phyloP scores from a whole-genome alignment of 2,888 invertebrate species.

The Coenonympha arcania region DNA sequence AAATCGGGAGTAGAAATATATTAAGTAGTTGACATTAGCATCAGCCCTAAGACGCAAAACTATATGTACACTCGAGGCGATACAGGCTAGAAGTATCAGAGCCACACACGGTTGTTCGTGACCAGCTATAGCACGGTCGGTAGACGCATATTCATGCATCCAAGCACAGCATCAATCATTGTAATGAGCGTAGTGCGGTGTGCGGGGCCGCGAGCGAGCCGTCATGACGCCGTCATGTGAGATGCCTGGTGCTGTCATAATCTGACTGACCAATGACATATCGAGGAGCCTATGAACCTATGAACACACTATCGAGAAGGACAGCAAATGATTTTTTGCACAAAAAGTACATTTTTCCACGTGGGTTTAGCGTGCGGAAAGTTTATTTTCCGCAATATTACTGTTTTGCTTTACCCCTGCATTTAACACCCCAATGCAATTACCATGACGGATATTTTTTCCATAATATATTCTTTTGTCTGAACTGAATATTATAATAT shows the following conservation, averaged over 20 bases:
- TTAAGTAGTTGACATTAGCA: too few relatives aligned
- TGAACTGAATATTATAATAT: too few relatives aligned
- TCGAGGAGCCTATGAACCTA: slow-evolving; percentile 4
- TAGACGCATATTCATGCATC: slow-evolving; percentile 55
- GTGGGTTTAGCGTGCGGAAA: too few relatives aligned
- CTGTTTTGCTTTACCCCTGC: too few relatives aligned
- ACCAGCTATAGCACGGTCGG: slow-evolving; percentile 44
- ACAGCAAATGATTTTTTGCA: too few relatives aligned
- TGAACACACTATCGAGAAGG: too few relatives aligned
- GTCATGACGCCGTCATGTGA: slow-evolving; percentile 43
- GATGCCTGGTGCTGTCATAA: slow-evolving; percentile 41
- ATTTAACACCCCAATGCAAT: too few relatives aligned
- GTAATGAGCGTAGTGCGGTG: slow-evolving; percentile 60
- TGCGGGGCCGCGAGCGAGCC: slow-evolving; percentile 36
- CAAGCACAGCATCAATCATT: slow-evolving; percentile 70
- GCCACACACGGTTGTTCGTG: slow-evolving; percentile 43
- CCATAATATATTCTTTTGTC: too few relatives aligned
- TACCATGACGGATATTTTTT: too few relatives aligned
- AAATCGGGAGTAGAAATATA: too few relatives aligned
- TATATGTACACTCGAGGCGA: not conserved
- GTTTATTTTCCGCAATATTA: too few relatives aligned
- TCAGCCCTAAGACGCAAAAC: not conserved
- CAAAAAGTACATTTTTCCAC: too few relatives aligned
- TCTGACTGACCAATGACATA: slow-evolving; percentile 9
- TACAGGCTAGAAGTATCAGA: slow-evolving; percentile 5